Evolutionary conservation across 1,140 invertebrate genomes (phyloP).

Genomic region (Cyclargus thomasi): DNA sequence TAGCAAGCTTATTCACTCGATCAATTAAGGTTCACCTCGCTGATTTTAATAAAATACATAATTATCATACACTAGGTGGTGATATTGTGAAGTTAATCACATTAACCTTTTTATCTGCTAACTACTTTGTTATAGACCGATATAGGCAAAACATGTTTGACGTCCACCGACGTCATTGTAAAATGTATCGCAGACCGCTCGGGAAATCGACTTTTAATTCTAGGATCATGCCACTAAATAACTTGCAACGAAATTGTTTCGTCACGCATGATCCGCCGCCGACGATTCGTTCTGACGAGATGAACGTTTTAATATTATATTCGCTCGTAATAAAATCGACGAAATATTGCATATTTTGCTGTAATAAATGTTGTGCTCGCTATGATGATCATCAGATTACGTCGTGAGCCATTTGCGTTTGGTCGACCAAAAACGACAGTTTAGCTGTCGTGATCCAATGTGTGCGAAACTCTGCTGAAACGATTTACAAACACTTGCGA

Average conservation of each 20-base stretch:
- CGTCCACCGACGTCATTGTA: background rate
- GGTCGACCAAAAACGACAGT: background rate
- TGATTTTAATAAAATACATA: conserved; percentile 5
- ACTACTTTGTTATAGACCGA: conserved; percentile 7
- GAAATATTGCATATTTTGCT: background rate
- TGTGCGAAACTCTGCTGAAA: background rate
- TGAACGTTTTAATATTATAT: background rate
- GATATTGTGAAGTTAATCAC: conserved; percentile 11
- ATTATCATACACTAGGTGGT: background rate
- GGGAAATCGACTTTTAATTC: conserved; percentile 1
- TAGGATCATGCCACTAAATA: conserved; percentile 4
- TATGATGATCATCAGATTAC: background rate
- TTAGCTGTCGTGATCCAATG: background rate
- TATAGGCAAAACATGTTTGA: conserved; percentile 13
- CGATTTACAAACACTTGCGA: no score
- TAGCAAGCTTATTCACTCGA: background rate
- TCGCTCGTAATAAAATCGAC: background rate
- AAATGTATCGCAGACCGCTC: conserved; percentile 5
- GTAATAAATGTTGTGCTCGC: background rate
- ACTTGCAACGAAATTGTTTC: conserved; percentile 11
- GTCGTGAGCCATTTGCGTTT: background rate
- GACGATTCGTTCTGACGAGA: conserved; percentile 7
- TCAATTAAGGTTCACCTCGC: background rate
- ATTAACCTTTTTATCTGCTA: conserved; percentile 12
- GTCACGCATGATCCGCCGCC: conserved; percentile 5